Percentiles rank a stretch among this genome's conserved stretches.
Evolutionary conservation across 2,797 vertebrate species (phyloP).

Genomic region (Nannoperca obscura): DNA sequence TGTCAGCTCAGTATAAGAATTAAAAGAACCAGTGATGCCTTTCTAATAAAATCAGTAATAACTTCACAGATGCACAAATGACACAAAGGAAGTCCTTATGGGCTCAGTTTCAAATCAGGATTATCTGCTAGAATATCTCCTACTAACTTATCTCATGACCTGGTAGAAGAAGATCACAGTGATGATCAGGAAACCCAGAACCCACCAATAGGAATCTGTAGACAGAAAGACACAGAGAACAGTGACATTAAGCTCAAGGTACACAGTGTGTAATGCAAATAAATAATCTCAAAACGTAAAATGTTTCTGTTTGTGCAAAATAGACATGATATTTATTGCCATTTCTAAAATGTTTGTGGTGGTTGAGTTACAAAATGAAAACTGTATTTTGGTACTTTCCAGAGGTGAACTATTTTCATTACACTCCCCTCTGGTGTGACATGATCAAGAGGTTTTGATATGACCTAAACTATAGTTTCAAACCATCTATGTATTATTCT

Average conservation of each 20-base stretch:
- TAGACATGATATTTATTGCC: background rate
- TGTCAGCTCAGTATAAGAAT: background rate
- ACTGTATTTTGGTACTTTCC: background rate
- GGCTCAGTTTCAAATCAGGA: constrained; percentile 30
- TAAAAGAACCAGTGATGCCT: background rate
- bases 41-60: constrained; percentile 9
- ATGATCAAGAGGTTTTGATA: background rate
- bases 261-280: background rate
- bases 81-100: constrained; percentile 21
- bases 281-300: background rate
- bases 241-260: background rate
- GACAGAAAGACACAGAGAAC: constrained; percentile 39
- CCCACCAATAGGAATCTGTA: constrained; percentile 77
- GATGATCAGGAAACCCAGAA: constrained; percentile 77
- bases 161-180: constrained; percentile 83
- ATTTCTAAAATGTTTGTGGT: background rate
- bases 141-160: constrained; percentile 67
- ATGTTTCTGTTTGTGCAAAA: background rate
- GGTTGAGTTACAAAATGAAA: background rate
- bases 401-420: background rate
- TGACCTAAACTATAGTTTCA: background rate
- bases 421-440: background rate
- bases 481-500: background rate
- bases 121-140: background rate
- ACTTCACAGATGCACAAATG: constrained; percentile 28